Base-by-base conservation (phyloP, 2,888 invertebrate species). In the Oscheius sp. region DNA sequence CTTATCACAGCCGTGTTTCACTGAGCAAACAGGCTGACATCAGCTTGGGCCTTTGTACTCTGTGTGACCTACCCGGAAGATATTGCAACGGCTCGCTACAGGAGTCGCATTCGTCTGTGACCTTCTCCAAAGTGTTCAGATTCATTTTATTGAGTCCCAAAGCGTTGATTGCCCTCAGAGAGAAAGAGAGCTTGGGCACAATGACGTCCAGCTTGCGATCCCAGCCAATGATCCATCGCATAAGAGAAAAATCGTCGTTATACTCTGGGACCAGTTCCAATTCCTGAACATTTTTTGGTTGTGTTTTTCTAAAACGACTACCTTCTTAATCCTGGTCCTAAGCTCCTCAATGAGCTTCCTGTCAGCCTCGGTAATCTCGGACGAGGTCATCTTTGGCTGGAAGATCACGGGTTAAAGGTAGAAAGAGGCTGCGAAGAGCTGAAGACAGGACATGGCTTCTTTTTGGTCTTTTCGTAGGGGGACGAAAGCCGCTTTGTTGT, bases 221-320 rank as follows among this genome's bases (percentile, higher is more conserved):
- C 87, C 87, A 87, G 73, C 87, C 87, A 59, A 87, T 78, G 7
- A 87, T 75, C 87, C 87, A 87, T 71, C 87, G 77, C 75, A 85
- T 78, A 47, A 87, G 66, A 0, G 84, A 82, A 50, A 81, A 79
- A 63, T 85, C 83, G 59, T 84, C 84, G 79, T 75, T 53, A 74
- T 86, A 87, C 5, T 76, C 82, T 0, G 85, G 85, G 2, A 86
- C 83, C 33, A 86, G 71, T 47, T 79, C 76, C 51, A 87, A 70
- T 53, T 87, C 86, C 55, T 59, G 13, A 10, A 33, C 37, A 29
- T 55, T 55, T 55, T 55, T 21, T 21, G 21, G 21, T 21, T 21
- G 21, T 21, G 21, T 21, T 21, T 21, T 21, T 21, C 21, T 21
- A 62, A 42, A 47, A 7, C n/a, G 7, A 2, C 7, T n/a, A 42